Evolutionary conservation across 2,113 vertebrate species (phyloP).

Genomic region (Notiomystis cincta): DNA sequence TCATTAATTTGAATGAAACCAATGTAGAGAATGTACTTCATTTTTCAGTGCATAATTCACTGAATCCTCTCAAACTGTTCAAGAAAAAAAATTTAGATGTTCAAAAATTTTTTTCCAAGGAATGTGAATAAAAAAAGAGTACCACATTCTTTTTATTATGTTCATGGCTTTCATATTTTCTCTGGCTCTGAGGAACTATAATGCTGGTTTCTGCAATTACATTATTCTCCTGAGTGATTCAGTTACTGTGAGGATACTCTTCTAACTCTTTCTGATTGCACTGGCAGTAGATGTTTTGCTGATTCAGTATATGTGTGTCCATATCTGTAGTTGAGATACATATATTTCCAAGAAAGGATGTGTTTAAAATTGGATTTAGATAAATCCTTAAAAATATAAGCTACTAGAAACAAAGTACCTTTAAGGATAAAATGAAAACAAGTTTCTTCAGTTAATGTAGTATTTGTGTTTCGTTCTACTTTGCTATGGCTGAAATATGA

Average conservation of each 20-base stretch:
- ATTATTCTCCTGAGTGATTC: not conserved
- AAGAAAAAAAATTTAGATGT: not conserved
- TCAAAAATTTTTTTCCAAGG: not conserved
- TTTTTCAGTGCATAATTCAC: not conserved
- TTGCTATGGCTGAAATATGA: not conserved
- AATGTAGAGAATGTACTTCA: not conserved
- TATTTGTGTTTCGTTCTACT: not conserved
- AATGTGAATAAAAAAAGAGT: not conserved
- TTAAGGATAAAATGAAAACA: not conserved
- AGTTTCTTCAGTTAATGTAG: not conserved
- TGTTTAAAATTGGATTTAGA: not conserved
- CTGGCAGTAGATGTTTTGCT: not conserved
- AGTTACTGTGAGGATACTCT: not conserved
- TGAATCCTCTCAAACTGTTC: not conserved
- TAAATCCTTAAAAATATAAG: not conserved
- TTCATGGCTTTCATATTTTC: not conserved
- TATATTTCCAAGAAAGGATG: not conserved
- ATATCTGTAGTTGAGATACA: not conserved
- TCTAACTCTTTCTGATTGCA: not conserved
- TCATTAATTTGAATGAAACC: not conserved
- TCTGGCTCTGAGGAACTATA: not conserved
- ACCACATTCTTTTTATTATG: not conserved
- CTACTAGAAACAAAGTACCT: not conserved
- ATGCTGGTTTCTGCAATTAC: not conserved
- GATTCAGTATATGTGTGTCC: not conserved